Base-by-base conservation (phyloP, 2,113 vertebrate genomes). In the Agelaius tricolor region DNA sequence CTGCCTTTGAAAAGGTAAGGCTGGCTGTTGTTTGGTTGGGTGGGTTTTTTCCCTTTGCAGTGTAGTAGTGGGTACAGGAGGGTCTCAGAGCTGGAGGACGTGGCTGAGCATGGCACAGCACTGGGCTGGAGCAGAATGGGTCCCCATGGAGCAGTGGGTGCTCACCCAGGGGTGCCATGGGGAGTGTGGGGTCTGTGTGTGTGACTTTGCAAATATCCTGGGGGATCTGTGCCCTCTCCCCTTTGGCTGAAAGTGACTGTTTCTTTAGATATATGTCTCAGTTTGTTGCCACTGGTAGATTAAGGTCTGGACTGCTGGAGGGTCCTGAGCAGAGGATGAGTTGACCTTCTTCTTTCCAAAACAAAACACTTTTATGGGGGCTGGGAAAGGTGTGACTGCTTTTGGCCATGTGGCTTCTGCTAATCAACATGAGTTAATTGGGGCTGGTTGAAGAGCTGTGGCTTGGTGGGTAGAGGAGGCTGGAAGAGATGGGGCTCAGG, bases 1-100 rank as follows among this genome's bases (percentile, higher is more conserved):
- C 66, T 89, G 13, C 74, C 65, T 79, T 84, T 49, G 91, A n/a
- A 84, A 84, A 95, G 93, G 89, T 91, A 91, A 80, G 81, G 57
- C 21, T 58, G 52, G 57, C 6, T 81, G 8, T 8, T 91, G 63
- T 55, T 35, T 49, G 39, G 41, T 22, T 49, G 43, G 28, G 17
- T 35, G 16, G 6, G 2, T 14, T 43, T 31, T 51, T 66, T 21
- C 3, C 15, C 18, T 43, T 65, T 93, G 22, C 24, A 65, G 17
- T 2, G 4, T 41, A 28, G 15, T 6, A 58, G 58, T 1, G 6
- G n/a, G 13, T 52, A 14, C 0, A 0, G 26, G 30, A 3, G 7
- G 15, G 66, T 72, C 67, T 71, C 7, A 10, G 74, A 91, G 46
- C 19, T 18, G 75, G 22, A 63, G 65, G 20, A 47, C 0, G 2